These are phyloP conservation scores for Xenotilapia flavipinnis DNA, from an alignment of 2,113 vertebrate genomes.

Conservation along the genomic window DNA sequence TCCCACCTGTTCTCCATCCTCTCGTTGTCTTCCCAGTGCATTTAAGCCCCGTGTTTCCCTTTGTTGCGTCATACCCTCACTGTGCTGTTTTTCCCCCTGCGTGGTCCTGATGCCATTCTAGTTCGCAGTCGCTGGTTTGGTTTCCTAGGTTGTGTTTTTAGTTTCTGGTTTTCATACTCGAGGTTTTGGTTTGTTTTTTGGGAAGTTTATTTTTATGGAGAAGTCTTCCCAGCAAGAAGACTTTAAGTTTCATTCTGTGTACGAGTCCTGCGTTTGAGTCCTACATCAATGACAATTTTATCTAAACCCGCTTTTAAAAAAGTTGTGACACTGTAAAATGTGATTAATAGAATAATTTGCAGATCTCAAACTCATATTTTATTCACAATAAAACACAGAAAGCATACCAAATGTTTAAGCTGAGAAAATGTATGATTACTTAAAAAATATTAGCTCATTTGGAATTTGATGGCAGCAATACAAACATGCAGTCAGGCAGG, in stretches of 20 bases:
- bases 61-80: accelerated
- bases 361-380: neutral
- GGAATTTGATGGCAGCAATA: neutral
- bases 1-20: neutral
- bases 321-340: neutral
- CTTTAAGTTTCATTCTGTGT: neutral
- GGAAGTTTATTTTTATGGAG: neutral
- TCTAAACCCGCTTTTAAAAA: accelerated
- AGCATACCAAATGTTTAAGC: neutral
- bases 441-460: neutral
- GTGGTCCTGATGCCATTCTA: neutral
- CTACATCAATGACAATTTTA: neutral
- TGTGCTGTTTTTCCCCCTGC: accelerated
- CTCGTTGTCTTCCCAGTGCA: neutral
- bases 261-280: neutral
- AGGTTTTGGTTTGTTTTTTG: accelerated
- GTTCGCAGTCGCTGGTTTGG: accelerated
- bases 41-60: neutral
- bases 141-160: neutral
- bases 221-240: neutral
- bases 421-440: neutral
- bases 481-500: accelerated
- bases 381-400: neutral
- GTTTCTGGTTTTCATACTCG: accelerated
- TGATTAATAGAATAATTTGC: neutral